Base-by-base conservation (phyloP, 2,113 vertebrate species). In the Sapayoa aenigma region DNA sequence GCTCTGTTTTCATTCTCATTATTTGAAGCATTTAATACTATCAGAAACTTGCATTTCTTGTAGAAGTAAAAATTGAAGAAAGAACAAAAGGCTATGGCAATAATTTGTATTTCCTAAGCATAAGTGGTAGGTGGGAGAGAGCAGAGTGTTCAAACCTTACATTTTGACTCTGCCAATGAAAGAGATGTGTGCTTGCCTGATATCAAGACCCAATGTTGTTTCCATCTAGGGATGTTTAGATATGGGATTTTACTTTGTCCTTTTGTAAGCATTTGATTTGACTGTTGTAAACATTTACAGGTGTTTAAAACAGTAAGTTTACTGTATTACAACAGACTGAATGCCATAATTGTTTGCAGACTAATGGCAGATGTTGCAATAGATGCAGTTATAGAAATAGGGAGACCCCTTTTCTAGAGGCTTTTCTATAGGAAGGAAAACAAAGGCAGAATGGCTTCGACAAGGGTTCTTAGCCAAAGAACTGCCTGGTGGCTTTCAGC, bases 401-500 rank as follows among this genome's bases (percentile, higher is more conserved):
- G 42, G 42, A 66, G 33, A 58, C 18, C 2, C 1, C 15, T 67
- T 31, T 67, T 35, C 56, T 63, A n/a, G n/a, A n/a, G n/a, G n/a
- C n/a, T n/a, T n/a, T n/a, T n/a, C n/a, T n/a, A n/a, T n/a, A n/a
- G 0, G 1, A 2, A 52, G 37, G 20, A 41, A 17, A 68, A 9
- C 7, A 8, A 14, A 44, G 62, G 39, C 47, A 72, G 47, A 50
- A 42, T 42, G 66, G 52, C 39, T 93, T 17, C 4, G 35, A 41
- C 13, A 28, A 47, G 49, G 58, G 16, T 68, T 23, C 33, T 79
- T 47, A 30, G 68, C 39, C 62, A 44, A 79, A 90, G 68, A 67
- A 20, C 15, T 44, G 23, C 8, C 16, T 23, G 15, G 9, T 75
- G 41, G 12, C 53, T 86, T 75, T 76, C 37, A 53, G 42, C 47